These are phyloP conservation scores for Drosophila borealis DNA, from an alignment of 2,888 invertebrate genomes.

Conservation along the genomic window DNA sequence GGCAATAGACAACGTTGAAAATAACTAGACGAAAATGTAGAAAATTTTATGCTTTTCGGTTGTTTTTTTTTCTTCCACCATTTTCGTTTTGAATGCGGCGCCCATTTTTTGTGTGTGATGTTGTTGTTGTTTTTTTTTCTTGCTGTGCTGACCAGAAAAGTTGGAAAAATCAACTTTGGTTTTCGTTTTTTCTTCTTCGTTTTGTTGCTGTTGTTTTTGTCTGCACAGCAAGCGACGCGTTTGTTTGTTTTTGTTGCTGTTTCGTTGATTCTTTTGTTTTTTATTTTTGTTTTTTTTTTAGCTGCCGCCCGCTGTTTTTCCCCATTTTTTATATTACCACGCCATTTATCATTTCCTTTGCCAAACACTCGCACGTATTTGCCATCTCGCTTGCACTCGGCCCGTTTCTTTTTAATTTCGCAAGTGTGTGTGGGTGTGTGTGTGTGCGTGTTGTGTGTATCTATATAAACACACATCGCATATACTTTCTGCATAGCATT, in stretches of 20 bases:
- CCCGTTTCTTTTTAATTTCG: slow-evolving; percentile 40
- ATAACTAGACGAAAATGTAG: slow-evolving; percentile 54
- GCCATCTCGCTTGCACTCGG: slow-evolving; percentile 40
- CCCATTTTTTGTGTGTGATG: slow-evolving; percentile 60
- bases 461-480: background rate
- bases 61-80: slow-evolving; percentile 36
- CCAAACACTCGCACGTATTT: slow-evolving; percentile 64
- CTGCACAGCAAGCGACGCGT: slow-evolving; percentile 49
- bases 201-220: slow-evolving; percentile 31
- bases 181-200: slow-evolving; percentile 30
- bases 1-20: slow-evolving; percentile 46
- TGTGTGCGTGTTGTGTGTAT: slow-evolving; percentile 14
- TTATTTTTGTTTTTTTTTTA: slow-evolving; percentile 48
- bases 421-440: slow-evolving; percentile 8
- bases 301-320: slow-evolving; percentile 79
- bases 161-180: slow-evolving; percentile 65
- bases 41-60: slow-evolving; percentile 54
- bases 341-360: slow-evolving; percentile 82
- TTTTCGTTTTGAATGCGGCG: slow-evolving; percentile 71
- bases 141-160: slow-evolving; percentile 55
- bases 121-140: slow-evolving; percentile 17
- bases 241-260: slow-evolving; percentile 64
- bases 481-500: slow-evolving; percentile 51
- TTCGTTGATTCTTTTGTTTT: slow-evolving; percentile 41
- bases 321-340: slow-evolving; percentile 82